Conservation (phyloP, 1,140 invertebrate species). For the Coptotermes formosanus region DNA sequence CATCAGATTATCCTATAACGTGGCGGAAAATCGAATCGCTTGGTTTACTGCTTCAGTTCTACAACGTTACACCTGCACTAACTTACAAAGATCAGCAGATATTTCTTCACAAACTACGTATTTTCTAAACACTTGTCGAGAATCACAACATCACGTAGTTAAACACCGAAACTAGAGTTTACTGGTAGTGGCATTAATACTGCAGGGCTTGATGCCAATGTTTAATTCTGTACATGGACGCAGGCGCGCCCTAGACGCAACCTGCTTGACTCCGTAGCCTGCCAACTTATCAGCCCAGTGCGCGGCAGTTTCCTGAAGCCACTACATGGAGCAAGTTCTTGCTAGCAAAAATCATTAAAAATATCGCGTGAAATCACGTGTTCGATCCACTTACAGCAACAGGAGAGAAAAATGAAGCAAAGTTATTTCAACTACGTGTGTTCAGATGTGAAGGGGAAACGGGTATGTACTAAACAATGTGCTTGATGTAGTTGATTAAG, state of each 20-base stretch:
- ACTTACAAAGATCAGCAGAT: too few species aligned
- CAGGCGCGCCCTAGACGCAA: neutral
- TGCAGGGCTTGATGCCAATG: neutral
- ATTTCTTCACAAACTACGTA: neutral
- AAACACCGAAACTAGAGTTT: neutral
- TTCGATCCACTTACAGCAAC: neutral
- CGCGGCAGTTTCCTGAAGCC: neutral
- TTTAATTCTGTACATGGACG: neutral
- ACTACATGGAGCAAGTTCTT: neutral
- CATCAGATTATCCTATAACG: too few species aligned
- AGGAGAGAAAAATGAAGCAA: neutral
- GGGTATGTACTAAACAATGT: too few species aligned
- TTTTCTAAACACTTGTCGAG: neutral
- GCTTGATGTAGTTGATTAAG: too few species aligned
- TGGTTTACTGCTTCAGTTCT: too few species aligned
- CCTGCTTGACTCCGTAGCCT: neutral
- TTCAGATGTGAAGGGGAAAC: neutral
- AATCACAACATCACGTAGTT: constrained; percentile 10
- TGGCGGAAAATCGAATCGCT: too few species aligned
- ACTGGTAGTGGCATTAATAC: constrained; percentile 9
- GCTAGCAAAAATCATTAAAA: neutral
- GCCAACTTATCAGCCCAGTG: neutral
- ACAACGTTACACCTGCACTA: too few species aligned
- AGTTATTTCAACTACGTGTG: neutral
- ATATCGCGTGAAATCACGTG: neutral